Conservation (phyloP, 2,113 vertebrate genomes). For the Myotis yumanensis region DNA sequence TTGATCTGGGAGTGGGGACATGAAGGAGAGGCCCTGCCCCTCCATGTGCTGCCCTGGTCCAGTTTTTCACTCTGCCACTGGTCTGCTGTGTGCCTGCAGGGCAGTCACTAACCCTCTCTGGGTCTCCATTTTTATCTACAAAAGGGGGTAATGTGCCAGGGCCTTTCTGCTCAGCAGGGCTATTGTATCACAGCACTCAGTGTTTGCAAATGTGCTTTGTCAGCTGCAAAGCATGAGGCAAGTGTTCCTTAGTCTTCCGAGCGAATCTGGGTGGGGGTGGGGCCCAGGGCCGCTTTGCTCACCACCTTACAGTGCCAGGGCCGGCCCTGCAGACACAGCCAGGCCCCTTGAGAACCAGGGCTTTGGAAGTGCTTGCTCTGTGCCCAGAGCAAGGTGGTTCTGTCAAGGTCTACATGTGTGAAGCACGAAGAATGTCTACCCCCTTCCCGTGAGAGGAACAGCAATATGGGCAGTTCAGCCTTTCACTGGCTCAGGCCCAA, state of each 20-base stretch:
- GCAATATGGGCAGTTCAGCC: not conserved
- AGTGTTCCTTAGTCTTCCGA: conserved; percentile 15
- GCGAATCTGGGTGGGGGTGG: not conserved
- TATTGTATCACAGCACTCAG: not conserved
- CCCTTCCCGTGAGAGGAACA: not conserved
- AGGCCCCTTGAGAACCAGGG: not conserved
- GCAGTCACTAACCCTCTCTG: not conserved
- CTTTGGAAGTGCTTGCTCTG: not conserved
- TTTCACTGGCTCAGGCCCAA: not conserved
- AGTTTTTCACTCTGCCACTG: not conserved
- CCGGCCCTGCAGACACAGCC: not conserved
- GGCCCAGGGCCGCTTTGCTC: not conserved
- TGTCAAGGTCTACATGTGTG: not conserved
- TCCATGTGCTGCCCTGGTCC: not conserved
- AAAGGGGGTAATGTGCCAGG: not conserved
- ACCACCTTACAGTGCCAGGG: not conserved
- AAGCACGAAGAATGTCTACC: not conserved
- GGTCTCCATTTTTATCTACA: not conserved
- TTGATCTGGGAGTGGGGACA: not conserved
- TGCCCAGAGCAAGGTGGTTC: not conserved
- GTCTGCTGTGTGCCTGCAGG: not conserved
- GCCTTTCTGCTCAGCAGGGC: not conserved
- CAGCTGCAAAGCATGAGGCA: conserved; percentile 20
- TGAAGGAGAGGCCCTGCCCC: not conserved
- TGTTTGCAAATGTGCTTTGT: conserved; percentile 46